Base-by-base conservation (phyloP, 2,888 invertebrate genomes). In the Cryptophagus acutangulus region DNA sequence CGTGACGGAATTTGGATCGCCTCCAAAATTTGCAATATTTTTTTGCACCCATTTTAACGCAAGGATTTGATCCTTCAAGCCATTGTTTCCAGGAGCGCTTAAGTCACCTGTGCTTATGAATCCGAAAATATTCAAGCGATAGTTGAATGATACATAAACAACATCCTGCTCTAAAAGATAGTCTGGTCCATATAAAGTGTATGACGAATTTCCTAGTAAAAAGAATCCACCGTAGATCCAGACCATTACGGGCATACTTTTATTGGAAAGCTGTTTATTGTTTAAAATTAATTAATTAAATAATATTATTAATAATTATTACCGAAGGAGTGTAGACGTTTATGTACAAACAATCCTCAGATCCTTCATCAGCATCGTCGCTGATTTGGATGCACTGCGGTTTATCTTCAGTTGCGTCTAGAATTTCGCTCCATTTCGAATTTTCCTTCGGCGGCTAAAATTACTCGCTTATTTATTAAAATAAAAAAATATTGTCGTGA, bases 101-200 rank as follows among this genome's bases (percentile, higher is more conserved):
- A 20, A 20, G n/a, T 20, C 24, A 20, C n/a, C n/a, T 8, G 24
- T 20, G 24, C 6, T 8, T n/a, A 20, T 8, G 24, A 20, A 20
- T 20, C 24, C 24, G n/a, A 8, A 20, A 6, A 20, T 8, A n/a
- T n/a, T n/a, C n/a, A 20, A 20, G n/a, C 24, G 24, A 20, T 20
- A 20, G 6, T 20, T 6, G n/a, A 20, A 8, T 6, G 24, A 20
- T 8, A 20, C 24, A 20, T 8, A 20, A n/a, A 20, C n/a, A n/a
- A 20, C 24, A n/a, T 20, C n/a, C n/a, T 20, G 24, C n/a, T 20
- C 24, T 20, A 20, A n/a, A 20, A 20, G n/a, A n/a, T 20, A 20
- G n/a, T 20, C 24, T 8, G 24, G 24, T 6, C 6, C 6, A n/a
- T 6, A 8, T 6, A 8, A 6, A 8, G 24, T 20, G 24, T 8